Percentiles rank a stretch among this genome's conserved stretches.
These are phyloP conservation scores for Asbolus verrucosus DNA, from an alignment of 1,140 invertebrate genomes.

Conservation along the genomic window DNA sequence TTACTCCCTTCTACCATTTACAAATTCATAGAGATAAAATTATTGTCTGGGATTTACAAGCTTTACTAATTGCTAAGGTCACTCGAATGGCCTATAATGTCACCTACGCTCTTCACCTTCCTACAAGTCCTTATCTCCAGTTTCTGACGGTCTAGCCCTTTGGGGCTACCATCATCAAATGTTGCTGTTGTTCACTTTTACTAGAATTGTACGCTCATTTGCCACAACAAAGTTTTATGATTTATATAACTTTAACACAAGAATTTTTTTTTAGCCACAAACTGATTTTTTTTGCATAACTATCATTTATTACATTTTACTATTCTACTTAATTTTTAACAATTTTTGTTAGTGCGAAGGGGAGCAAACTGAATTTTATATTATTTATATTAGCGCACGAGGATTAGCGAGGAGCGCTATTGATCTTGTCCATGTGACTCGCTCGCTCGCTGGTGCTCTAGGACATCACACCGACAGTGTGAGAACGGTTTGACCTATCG, in stretches of 20 bases:
- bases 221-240: conserved; percentile 8
- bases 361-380: no score
- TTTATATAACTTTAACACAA: neutral
- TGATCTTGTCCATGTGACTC: no score
- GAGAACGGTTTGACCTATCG: no score
- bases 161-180: conserved; percentile 24
- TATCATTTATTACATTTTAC: no score
- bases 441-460: no score
- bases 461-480: no score
- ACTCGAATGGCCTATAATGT: conserved; percentile 20
- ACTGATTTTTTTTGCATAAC: neutral
- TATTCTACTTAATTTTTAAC: no score
- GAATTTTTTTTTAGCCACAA: neutral
- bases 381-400: no score
- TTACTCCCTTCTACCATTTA: conserved; percentile 1
- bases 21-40: conserved; percentile 12
- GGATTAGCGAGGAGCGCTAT: no score
- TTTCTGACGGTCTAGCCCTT: conserved; percentile 25
- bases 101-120: conserved; percentile 20
- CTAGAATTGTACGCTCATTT: conserved; percentile 2
- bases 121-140: conserved; percentile 13
- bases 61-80: conserved; percentile 30
- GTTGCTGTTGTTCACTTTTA: conserved; percentile 4
- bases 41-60: conserved; percentile 20
- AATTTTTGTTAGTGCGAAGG: no score